Conservation (phyloP, 2,888 invertebrate species). For the Chaetoderma sp. region DNA sequence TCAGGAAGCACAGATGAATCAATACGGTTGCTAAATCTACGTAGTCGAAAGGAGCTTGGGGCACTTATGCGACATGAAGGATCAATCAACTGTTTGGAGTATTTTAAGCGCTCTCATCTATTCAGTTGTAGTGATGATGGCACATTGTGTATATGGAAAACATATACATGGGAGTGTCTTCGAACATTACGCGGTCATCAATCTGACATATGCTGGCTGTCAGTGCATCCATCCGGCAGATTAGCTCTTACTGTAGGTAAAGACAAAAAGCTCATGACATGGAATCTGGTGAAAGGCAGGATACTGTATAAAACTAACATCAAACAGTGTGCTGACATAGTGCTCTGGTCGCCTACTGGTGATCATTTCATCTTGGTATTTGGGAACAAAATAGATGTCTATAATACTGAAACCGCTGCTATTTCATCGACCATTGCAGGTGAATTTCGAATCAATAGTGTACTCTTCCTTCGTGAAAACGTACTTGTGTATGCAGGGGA, state of each 20-base stretch:
- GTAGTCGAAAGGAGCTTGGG: slow-evolving; percentile 81
- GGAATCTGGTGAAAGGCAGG: slow-evolving; percentile 94
- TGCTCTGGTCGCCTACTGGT: slow-evolving; percentile 82
- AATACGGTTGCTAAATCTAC: slow-evolving; percentile 86
- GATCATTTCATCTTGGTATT: slow-evolving; percentile 82
- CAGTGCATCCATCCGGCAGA: slow-evolving; percentile 90
- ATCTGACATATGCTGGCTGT: slow-evolving; percentile 75
- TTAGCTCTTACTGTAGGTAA: slow-evolving; percentile 87
- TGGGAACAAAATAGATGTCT: slow-evolving; percentile 81
- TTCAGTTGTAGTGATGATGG: slow-evolving; percentile 89
- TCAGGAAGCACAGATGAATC: slow-evolving; percentile 92
- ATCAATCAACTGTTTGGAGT: slow-evolving; percentile 83
- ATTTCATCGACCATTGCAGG: slow-evolving; percentile 78
- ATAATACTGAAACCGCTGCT: slow-evolving; percentile 82
- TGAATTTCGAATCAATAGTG: slow-evolving; percentile 78
- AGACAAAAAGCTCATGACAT: slow-evolving; percentile 85
- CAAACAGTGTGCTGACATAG: slow-evolving; percentile 74
- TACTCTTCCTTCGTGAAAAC: slow-evolving; percentile 79
- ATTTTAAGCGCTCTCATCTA: slow-evolving; percentile 81
- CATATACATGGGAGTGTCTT: slow-evolving; percentile 87
- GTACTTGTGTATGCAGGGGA: slow-evolving; percentile 10
- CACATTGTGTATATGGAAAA: slow-evolving; percentile 82
- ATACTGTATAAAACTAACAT: slow-evolving; percentile 91
- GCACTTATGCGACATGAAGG: slow-evolving; percentile 86
- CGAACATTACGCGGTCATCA: slow-evolving; percentile 82